Base-by-base conservation (phyloP, 2,888 invertebrate genomes). In the Harpagoxenus sublaevis region DNA sequence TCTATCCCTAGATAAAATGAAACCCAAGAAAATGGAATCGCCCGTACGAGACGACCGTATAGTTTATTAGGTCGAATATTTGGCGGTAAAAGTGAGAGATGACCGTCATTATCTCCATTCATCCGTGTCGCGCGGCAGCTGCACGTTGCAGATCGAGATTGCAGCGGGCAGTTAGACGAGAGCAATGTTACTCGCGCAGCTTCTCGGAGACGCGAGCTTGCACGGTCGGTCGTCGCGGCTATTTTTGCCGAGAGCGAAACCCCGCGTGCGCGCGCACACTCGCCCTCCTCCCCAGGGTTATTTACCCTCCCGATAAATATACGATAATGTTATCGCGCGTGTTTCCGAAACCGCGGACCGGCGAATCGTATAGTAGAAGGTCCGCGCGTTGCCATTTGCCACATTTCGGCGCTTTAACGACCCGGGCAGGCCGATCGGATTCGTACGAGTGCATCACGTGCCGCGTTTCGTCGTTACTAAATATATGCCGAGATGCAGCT, bases 281-380 rank as follows among this genome's bases (percentile, higher is more conserved):
- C 28, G 31, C 39, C n/a, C 28, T 42, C 3, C 42, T 65, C 53
- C 53, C 48, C 73, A 57, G 83, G 90, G 90, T 92, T 92, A 92
- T 92, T 92, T 92, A 93, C 89, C 88, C 89, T 86, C 84, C 66
- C 89, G 91, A 91, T 93, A 91, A 93, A 93, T 92, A 92, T 91
- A 92, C 91, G 92, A 92, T 92, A 92, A 92, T 91, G 92, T 92
- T 92, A 92, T 92, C 90, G 90, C 87, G 71, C 84, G 85, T 85
- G 81, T 84, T 83, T 84, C 81, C 86, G 84, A 88, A 60, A 87
- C 87, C 82, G 83, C 42, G 60, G 82, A 55, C 77, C 51, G 65
- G 78, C 35, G 83, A 78, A 86, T 87, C 86, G 75, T 77, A 87
- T 77, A 87, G 88, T 85, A 85, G 86, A 77, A 85, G 70, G 63